phyloP scores from a whole-genome alignment of 2,888 invertebrate species.

The Argyresthia goedartella region DNA sequence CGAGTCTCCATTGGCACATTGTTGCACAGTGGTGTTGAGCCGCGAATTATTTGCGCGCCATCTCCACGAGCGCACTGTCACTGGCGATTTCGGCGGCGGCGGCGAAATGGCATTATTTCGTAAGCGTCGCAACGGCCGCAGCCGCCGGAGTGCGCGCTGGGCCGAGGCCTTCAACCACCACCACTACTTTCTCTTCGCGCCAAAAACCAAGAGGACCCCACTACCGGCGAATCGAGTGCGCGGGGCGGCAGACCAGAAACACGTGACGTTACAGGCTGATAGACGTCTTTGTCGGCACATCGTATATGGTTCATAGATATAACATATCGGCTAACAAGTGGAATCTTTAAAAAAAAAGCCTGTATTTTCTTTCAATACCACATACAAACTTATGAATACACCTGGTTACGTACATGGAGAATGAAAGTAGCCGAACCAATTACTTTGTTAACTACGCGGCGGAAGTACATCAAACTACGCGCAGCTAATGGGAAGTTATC shows the following conservation, averaged over 20 bases:
- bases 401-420: too few relatives aligned
- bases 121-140: constrained; percentile 47
- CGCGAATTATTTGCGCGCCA: constrained; percentile 59
- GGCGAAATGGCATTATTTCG: constrained; percentile 59
- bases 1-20: constrained; percentile 63
- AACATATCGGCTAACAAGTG: too few relatives aligned
- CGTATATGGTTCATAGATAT: too few relatives aligned
- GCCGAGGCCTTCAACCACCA: constrained; percentile 61
- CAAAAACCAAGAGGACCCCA: constrained; percentile 21
- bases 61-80: constrained; percentile 46
- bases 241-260: background rate
- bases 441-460: too few relatives aligned
- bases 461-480: too few relatives aligned
- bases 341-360: too few relatives aligned
- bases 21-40: constrained; percentile 26
- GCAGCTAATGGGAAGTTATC: too few relatives aligned
- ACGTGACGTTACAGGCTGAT: too few relatives aligned
- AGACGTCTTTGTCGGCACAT: too few relatives aligned
- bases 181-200: constrained; percentile 53
- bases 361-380: too few relatives aligned
- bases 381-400: too few relatives aligned
- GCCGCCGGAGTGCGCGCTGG: constrained; percentile 61
- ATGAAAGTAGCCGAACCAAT: too few relatives aligned
- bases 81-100: constrained; percentile 46
- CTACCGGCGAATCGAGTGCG: constrained; percentile 12